These are phyloP conservation scores for Drosophila lutescens DNA, from an alignment of 2,888 invertebrate genomes.

Conservation along the genomic window DNA sequence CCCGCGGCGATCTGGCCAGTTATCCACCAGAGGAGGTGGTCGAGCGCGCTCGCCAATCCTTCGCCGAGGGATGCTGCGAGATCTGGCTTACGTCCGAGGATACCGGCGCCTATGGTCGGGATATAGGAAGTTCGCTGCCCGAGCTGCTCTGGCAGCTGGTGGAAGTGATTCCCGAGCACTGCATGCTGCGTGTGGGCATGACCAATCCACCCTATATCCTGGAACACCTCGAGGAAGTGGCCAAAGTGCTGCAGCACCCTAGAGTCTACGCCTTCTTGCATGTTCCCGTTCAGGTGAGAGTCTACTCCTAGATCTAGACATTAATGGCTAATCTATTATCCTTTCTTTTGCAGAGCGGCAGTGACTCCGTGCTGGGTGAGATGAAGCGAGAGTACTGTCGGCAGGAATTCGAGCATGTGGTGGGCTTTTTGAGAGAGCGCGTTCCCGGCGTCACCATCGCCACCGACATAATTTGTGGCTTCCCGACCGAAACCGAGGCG, in stretches of 20 bases:
- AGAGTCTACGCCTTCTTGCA: slow-evolving; percentile 98
- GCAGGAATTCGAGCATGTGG: slow-evolving; percentile 95
- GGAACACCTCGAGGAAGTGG: slow-evolving; percentile 95
- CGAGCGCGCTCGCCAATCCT: slow-evolving; percentile 93
- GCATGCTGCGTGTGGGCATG: slow-evolving; percentile 96
- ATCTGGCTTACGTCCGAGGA: slow-evolving; percentile 99
- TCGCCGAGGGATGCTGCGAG: slow-evolving; percentile 96
- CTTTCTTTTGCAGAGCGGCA: slow-evolving; percentile 88
- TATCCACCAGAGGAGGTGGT: slow-evolving; percentile 96
- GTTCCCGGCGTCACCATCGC: slow-evolving; percentile 97
- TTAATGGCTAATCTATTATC: neutral
- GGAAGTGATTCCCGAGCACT: slow-evolving; percentile 87
- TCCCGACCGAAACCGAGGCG: slow-evolving; percentile 96
- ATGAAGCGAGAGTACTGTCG: slow-evolving; percentile 98
- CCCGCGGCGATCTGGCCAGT: slow-evolving; percentile 97
- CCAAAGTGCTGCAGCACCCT: slow-evolving; percentile 93
- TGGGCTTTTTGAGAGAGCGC: slow-evolving; percentile 91
- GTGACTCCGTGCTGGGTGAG: slow-evolving; percentile 95
- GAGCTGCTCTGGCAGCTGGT: slow-evolving; percentile 94
- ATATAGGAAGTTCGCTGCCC: slow-evolving; percentile 95
- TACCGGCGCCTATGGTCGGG: slow-evolving; percentile 98
- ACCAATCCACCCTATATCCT: slow-evolving; percentile 99
- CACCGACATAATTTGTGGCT: slow-evolving; percentile 99
- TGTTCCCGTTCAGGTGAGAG: slow-evolving; percentile 92
- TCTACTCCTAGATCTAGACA: neutral